These are phyloP conservation scores for Drosophila mimetica DNA, from an alignment of 2,888 invertebrate species.

Conservation along the genomic window DNA sequence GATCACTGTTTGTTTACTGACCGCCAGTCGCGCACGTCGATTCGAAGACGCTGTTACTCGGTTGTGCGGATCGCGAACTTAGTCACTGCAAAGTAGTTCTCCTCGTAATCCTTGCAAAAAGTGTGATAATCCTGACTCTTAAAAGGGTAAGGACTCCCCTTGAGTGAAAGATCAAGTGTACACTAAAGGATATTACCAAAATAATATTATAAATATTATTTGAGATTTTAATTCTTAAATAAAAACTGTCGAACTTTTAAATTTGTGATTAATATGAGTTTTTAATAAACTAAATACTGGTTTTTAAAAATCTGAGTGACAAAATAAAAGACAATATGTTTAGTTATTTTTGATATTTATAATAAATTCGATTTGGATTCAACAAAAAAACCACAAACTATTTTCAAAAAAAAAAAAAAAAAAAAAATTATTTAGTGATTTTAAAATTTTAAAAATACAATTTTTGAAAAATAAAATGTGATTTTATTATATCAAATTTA, in stretches of 20 bases:
- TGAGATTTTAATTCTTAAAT: neutral
- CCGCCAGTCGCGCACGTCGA: slow-evolving; percentile 74
- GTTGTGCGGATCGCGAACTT: slow-evolving; percentile 50
- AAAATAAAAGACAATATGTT: neutral
- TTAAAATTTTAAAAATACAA: too few relatives aligned
- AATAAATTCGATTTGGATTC: too few relatives aligned
- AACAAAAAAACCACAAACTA: neutral
- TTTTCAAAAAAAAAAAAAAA: neutral
- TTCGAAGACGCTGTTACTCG: slow-evolving; percentile 71
- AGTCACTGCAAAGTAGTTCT: slow-evolving; percentile 12
- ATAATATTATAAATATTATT: neutral
- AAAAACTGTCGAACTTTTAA: neutral
- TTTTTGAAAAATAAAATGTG: too few relatives aligned
- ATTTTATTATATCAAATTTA: neutral
- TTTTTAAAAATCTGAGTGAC: neutral
- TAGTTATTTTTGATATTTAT: too few relatives aligned
- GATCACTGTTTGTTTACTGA: slow-evolving; percentile 68
- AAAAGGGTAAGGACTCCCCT: slow-evolving; percentile 27
- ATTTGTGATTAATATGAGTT: neutral
- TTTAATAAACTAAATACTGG: neutral
- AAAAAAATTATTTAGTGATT: neutral
- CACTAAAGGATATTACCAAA: neutral
- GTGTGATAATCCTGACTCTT: slow-evolving; percentile 17
- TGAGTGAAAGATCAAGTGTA: neutral
- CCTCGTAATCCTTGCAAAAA: slow-evolving; percentile 1